Evolutionary conservation across 2,797 vertebrate species (phyloP), one percentile per base, ranked within the genome.

Genomic region (Halcyon leucocephala): DNA sequence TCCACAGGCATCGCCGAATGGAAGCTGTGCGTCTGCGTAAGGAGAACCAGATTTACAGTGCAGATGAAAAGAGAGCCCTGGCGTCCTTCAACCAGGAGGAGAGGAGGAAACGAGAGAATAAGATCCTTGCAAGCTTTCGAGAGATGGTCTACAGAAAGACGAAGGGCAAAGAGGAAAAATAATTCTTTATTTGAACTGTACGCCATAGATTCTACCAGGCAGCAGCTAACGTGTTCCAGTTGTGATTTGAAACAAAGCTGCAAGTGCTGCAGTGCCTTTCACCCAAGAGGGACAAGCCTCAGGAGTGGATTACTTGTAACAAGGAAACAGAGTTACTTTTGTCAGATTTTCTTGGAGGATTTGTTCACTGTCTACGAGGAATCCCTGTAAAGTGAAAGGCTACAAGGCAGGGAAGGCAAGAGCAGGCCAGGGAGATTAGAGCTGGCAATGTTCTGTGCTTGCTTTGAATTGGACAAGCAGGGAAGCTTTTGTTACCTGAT

Each of bases 41-140:
- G 95, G 99, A 99, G 95, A 99, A 99, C 98, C 99, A 99, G 98
- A 99, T 99, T 91, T 99, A 99, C 97, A 99, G 99, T 5, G 99
- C 99, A 0, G 99, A 99, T 41, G 99, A 99, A 51, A 99, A 99
- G 98, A 98, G 99, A 98, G 99, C 99, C 11, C 98, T 99, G 72
- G 99, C 99, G 0, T 99, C 99, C 44, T 99, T 99, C 97, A 99
- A 99, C 98, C 99, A 99, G 97, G 99, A 99, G 90, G 99, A 99
- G 95, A 98, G 99, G 83, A 98, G 99, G 54, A 99, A 99, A 97
- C 98, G 99, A 42, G 99, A 99, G 96, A 99, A 99, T 98, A 99
- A 99, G 98, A 99, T 99, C 95, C 98, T 99, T 90, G 99, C 99
- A 17, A 99, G 99, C 97, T 99, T 99, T 97, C 98, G 98, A 82